Conservation (phyloP, 2,888 invertebrate species). For the Didymodactylos carnosus region DNA sequence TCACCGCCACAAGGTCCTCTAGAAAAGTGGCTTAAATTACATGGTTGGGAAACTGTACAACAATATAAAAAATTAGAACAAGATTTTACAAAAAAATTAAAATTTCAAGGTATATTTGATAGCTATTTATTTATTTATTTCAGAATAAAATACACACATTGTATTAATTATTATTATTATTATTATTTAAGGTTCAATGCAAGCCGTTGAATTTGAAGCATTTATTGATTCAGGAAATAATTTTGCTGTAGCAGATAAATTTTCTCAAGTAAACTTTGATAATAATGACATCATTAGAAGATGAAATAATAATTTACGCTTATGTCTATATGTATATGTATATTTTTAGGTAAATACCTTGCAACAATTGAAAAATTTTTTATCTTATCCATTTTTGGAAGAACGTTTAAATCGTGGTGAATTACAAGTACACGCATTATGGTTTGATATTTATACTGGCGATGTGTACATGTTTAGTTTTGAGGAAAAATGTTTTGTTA, state of each 20-base stretch:
- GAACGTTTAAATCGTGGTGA: conserved; percentile 57
- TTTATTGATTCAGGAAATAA: conserved; percentile 78
- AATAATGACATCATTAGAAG: no score
- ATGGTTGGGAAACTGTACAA: conserved; percentile 49
- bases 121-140: no score
- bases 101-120: conserved; percentile 16
- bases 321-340: neutral
- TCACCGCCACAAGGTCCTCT: conserved; percentile 65
- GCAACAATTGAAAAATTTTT: conserved; percentile 73
- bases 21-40: conserved; percentile 71
- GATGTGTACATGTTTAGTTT: conserved; percentile 83
- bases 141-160: no score
- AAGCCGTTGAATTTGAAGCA: conserved; percentile 57
- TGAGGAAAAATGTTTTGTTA: conserved; percentile 59
- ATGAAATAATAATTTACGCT: neutral
- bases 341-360: conserved; percentile 60
- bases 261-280: conserved; percentile 55
- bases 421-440: conserved; percentile 67
- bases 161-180: no score
- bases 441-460: conserved; percentile 92
- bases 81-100: no score
- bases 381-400: conserved; percentile 71
- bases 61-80: conserved; percentile 55
- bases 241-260: conserved; percentile 67
- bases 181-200: conserved; percentile 42